Conservation (phyloP, 2,797 vertebrate genomes). For the Notolepis coatsorum region DNA sequence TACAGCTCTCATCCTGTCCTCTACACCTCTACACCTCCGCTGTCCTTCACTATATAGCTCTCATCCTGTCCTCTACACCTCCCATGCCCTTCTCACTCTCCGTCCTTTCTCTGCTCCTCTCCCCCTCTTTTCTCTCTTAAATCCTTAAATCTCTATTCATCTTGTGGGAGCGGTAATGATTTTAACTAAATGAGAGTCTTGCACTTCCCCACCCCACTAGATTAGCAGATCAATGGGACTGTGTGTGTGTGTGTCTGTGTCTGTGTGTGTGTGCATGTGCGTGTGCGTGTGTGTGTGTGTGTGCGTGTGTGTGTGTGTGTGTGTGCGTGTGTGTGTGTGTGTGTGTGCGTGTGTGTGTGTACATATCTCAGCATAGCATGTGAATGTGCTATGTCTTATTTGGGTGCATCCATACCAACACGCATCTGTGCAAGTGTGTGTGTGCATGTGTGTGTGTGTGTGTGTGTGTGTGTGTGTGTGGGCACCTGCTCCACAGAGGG, state of each 20-base stretch:
- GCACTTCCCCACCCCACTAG: slow-evolving; percentile 55
- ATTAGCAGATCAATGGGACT: slow-evolving; percentile 70
- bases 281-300: slow-evolving; percentile 6
- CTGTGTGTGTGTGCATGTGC: slow-evolving; percentile 25
- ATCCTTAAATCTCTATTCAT: slow-evolving; percentile 39
- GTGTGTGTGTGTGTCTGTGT: slow-evolving; percentile 14
- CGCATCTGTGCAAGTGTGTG: background rate
- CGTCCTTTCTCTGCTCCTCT: background rate
- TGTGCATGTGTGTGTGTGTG: background rate
- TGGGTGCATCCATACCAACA: background rate
- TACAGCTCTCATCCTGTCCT: no score
- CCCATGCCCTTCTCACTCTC: slow-evolving; percentile 16
- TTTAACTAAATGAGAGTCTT: slow-evolving; percentile 73
- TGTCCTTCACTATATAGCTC: background rate
- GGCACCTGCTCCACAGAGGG: slow-evolving; percentile 1
- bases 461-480: background rate
- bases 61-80: background rate
- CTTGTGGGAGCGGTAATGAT: slow-evolving; percentile 60
- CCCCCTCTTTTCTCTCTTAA: background rate
- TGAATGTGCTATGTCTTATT: slow-evolving; percentile 13
- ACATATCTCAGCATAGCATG: no score
- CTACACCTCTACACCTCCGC: slow-evolving; percentile 13
- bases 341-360: slow-evolving; percentile 9
- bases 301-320: slow-evolving; percentile 9
- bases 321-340: background rate